Evolutionary conservation across 2,113 vertebrate genomes (phyloP), one percentile per base, ranked within the genome.

Genomic region (Dermatemys mawii): DNA sequence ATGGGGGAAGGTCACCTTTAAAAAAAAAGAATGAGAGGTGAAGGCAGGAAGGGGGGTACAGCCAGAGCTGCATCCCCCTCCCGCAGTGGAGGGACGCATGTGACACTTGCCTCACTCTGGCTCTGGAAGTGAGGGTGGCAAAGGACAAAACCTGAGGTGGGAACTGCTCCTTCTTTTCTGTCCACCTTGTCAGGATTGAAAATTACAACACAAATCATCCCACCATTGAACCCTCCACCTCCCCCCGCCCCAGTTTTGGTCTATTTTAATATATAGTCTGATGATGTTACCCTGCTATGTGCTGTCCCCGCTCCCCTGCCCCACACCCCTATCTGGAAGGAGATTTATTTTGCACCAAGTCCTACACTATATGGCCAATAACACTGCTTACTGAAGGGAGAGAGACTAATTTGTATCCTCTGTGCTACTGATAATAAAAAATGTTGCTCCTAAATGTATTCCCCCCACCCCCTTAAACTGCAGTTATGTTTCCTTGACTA

Each of bases 391-490:
- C 60, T 50, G 44, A n/a, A 95, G 86, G 55, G 87, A 88, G 63
- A 82, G 26, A 89, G 90, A 95, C 87, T 89, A 93, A 96, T 93
- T 93, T 93, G 53, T 94, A 86, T 84, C 83, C 93, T 93, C 89
- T 92, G 79, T 75, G 90, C 73, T 93, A 93, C 55, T 4, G 78
- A 90, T 96, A 93, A 94, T 90, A 92, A 96, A 95, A 95, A 94
- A 93, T 86, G 92, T 78, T 84, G 87, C 81, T 87, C 87, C 88
- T 97, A 89, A 91, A 93, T 89, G 90, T 83, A 84, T 80, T 94
- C 87, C 94, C 91, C 93, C 29, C 29, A 11, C 2, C 92, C 70
- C 94, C 94, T 95, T 96, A 94, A 97, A 94, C 89, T 70, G 87
- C 49, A 79, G 87, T 41, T 93, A 73, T 29, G 88, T 95, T 95